Percentiles rank a stretch among this genome's conserved stretches.
Evolutionary conservation across 2,888 invertebrate genomes (phyloP).

Genomic region (Lottia gigantea): DNA sequence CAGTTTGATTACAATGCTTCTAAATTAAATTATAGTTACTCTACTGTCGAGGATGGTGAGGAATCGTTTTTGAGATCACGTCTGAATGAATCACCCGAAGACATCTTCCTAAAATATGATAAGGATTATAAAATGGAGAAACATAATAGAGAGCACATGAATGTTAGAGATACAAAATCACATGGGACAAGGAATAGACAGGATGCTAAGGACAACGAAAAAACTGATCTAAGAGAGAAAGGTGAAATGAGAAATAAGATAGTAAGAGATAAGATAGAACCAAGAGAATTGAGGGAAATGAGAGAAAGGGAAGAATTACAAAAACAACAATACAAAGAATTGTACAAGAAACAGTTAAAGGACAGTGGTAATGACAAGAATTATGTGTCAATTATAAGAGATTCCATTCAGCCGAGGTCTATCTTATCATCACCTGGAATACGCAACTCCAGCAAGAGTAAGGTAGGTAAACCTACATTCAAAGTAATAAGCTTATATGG

Average conservation of each 20-base stretch:
- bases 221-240: not conserved
- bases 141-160: not conserved
- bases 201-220: not conserved
- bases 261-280: not conserved
- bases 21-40: slow-evolving; percentile 47
- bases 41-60: slow-evolving; percentile 43
- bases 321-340: not conserved
- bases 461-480: not conserved
- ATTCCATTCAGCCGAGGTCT: slow-evolving; percentile 8
- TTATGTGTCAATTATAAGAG: slow-evolving; percentile 1
- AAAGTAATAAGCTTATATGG: too few species aligned
- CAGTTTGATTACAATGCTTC: slow-evolving; percentile 28
- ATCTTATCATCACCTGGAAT: not conserved
- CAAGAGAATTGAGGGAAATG: not conserved
- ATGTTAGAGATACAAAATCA: not conserved
- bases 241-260: not conserved
- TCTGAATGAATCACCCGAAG: not conserved
- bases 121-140: slow-evolving; percentile 18
- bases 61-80: slow-evolving; percentile 5
- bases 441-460: slow-evolving; percentile 12
- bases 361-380: not conserved
- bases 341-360: not conserved
- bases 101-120: not conserved
- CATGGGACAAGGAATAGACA: not conserved
- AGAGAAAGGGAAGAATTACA: not conserved